Conservation (phyloP, 2,888 invertebrate species). For the Plagodis pulveraria region DNA sequence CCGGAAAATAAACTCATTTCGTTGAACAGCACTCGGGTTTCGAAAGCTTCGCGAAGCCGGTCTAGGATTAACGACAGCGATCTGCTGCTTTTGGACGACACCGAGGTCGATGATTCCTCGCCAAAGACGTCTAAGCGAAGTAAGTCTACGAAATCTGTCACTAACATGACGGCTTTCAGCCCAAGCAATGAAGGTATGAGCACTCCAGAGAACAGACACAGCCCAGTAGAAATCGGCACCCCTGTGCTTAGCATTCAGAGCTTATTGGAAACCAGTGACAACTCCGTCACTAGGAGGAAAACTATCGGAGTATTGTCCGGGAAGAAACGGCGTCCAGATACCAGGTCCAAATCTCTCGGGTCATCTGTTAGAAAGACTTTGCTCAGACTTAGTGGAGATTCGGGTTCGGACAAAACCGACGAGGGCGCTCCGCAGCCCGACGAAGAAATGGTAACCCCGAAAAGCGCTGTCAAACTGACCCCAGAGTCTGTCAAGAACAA, state of each 20-base stretch:
- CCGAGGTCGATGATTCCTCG: slow-evolving; percentile 50
- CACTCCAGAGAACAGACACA: slow-evolving; percentile 62
- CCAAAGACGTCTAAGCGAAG: slow-evolving; percentile 50
- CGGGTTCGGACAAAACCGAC: slow-evolving; percentile 44
- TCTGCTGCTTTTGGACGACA: slow-evolving; percentile 45
- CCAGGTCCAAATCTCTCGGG: slow-evolving; percentile 52
- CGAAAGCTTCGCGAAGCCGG: slow-evolving; percentile 53
- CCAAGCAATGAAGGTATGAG: slow-evolving; percentile 44
- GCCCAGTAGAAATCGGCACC: slow-evolving; percentile 61
- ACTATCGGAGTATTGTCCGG: slow-evolving; percentile 51
- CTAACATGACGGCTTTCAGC: slow-evolving; percentile 8
- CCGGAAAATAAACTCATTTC: slow-evolving; percentile 55
- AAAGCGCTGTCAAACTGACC: slow-evolving; percentile 59
- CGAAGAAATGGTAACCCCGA: slow-evolving; percentile 66
- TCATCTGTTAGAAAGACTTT: slow-evolving; percentile 40
- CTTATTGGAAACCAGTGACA: slow-evolving; percentile 59
- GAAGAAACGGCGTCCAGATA: slow-evolving; percentile 36
- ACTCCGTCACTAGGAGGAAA: slow-evolving; percentile 50
- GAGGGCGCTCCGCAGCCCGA: slow-evolving; percentile 36
- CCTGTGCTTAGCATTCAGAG: slow-evolving; percentile 69
- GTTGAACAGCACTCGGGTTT: slow-evolving; percentile 52
- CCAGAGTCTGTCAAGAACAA: slow-evolving; percentile 75
- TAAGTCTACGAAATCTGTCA: slow-evolving; percentile 31
- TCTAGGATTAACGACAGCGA: slow-evolving; percentile 65
- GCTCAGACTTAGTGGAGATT: slow-evolving; percentile 46